Evolutionary conservation across 2,888 invertebrate genomes (phyloP), one percentile per base, ranked within the genome.

Genomic region (Malthinus flaveolus): DNA sequence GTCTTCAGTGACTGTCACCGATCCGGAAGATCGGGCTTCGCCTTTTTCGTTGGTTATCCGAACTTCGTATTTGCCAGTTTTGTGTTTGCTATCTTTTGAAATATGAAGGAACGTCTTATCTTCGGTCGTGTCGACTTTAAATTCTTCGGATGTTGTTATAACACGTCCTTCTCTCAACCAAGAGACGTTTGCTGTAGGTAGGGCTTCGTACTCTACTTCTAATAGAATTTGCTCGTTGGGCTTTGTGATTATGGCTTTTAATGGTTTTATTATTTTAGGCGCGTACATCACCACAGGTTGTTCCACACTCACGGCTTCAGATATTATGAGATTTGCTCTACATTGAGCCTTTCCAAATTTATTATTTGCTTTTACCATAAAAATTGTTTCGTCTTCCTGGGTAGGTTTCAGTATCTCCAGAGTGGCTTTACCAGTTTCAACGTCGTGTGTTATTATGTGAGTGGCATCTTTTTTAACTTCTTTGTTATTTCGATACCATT

Each of bases 51-150:
- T 92, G 69, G 87, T 84, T n/a, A 92, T 88, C 23, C 88, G 82
- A 9, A 94, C 87, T 82, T 95, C 94, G 77, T 95, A 96, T 78
- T 93, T 93, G 31, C 96, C 96, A 59, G 85, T 84, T 73, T 91
- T 89, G 71, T 88, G 88, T 74, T 87, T 88, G 39, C 85, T 85
- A 68, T 85, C 83, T 64, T 89, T 86, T 34, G 83, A 80, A 59
- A 94, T 85, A 66, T 78, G 83, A 23, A 93, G 79, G 39, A 79
- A 84, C 0, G 90, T 89, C 61, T 81, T 84, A 44, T 83, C 86
- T 58, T 87, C 84, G 63, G 84, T 82, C 12, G 81, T 82, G 5
- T 79, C 78, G 49, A 91, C 85, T 34, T 79, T 75, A 59, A 84
- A 85, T 63, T 87, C 85, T 48, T 87, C 83, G 66, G 82, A 84